Percentiles rank a stretch among this genome's conserved stretches.
Conservation (phyloP, 1,140 invertebrate genomes). For the Caenorhabditis elegans region DNA sequence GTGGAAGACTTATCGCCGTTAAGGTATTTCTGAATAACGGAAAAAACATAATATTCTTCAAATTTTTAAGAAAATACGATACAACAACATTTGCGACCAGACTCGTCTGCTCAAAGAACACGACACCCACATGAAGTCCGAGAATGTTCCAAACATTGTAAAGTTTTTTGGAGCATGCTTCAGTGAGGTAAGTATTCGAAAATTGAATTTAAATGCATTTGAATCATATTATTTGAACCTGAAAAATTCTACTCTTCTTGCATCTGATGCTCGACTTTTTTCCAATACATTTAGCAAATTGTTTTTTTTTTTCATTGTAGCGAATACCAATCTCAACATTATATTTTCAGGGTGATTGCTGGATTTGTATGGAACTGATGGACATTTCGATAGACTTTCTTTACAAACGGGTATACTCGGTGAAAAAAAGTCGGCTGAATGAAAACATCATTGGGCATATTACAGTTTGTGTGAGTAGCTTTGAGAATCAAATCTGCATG, state of each 20-base stretch:
- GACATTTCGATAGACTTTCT: constrained; percentile 98
- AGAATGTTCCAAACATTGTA: constrained; percentile 90
- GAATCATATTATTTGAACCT: no score
- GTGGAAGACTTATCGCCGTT: constrained; percentile 85
- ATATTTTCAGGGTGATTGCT: constrained; percentile 80
- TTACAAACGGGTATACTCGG: constrained; percentile 90
- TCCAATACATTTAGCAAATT: no score
- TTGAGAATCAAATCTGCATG: no score
- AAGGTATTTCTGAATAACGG: constrained; percentile 72
- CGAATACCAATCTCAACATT: no score
- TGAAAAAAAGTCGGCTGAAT: constrained; percentile 68
- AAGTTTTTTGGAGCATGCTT: constrained; percentile 96
- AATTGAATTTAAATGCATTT: constrained; percentile 20
- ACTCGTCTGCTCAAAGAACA: constrained; percentile 92
- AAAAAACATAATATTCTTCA: constrained; percentile 32
- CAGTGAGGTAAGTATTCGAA: constrained; percentile 74
- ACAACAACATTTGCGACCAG: constrained; percentile 90
- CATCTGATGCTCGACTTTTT: no score
- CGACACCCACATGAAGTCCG: constrained; percentile 92
- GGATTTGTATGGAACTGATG: constrained; percentile 99
- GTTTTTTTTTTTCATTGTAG: no score
- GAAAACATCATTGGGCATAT: constrained; percentile 89
- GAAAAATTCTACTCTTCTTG: no score
- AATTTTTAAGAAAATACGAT: constrained; percentile 76
- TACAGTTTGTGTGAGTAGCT: constrained; percentile 76